Evolutionary conservation across 2,797 vertebrate genomes (phyloP).

Genomic region (Holocentrus rufus): DNA sequence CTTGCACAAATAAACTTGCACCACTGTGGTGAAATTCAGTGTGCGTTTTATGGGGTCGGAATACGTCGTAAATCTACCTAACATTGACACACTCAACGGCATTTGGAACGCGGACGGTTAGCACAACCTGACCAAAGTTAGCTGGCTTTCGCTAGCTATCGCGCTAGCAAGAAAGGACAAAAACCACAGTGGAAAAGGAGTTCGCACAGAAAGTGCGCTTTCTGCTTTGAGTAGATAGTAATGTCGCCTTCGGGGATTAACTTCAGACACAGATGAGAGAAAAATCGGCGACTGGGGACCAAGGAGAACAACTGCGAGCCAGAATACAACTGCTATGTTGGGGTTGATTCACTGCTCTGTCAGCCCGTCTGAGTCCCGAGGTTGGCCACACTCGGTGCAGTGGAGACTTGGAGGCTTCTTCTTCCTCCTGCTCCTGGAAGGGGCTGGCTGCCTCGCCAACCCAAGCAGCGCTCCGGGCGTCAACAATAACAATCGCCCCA

Average conservation of each 20-base stretch:
- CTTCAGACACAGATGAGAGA: constrained; percentile 81
- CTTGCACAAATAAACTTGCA: background rate
- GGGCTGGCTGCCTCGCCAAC: constrained; percentile 75
- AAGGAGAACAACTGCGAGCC: constrained; percentile 65
- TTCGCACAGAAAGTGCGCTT: constrained; percentile 40
- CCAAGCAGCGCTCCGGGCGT: constrained; percentile 65
- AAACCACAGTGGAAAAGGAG: constrained; percentile 43
- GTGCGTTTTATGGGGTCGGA: constrained; percentile 7
- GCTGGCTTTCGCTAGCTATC: constrained; percentile 68
- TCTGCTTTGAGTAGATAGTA: constrained; percentile 57
- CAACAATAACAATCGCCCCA: constrained; percentile 67
- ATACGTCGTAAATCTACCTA: constrained; percentile 53
- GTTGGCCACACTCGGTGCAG: constrained; percentile 72
- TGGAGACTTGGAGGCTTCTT: constrained; percentile 78
- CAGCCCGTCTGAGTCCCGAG: constrained; percentile 69
- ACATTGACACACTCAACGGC: constrained; percentile 19
- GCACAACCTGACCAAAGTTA: constrained; percentile 66
- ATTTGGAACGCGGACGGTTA: constrained; percentile 54
- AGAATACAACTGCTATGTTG: constrained; percentile 71
- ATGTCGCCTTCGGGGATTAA: constrained; percentile 81
- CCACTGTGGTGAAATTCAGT: constrained; percentile 2
- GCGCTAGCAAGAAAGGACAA: constrained; percentile 57
- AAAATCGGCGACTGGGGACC: constrained; percentile 49
- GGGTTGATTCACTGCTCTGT: constrained; percentile 68
- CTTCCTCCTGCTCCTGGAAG: constrained; percentile 79